Percentiles rank a stretch among this genome's conserved stretches.
phyloP scores from a whole-genome alignment of 2,888 invertebrate species.

The Tinea pellionella region DNA sequence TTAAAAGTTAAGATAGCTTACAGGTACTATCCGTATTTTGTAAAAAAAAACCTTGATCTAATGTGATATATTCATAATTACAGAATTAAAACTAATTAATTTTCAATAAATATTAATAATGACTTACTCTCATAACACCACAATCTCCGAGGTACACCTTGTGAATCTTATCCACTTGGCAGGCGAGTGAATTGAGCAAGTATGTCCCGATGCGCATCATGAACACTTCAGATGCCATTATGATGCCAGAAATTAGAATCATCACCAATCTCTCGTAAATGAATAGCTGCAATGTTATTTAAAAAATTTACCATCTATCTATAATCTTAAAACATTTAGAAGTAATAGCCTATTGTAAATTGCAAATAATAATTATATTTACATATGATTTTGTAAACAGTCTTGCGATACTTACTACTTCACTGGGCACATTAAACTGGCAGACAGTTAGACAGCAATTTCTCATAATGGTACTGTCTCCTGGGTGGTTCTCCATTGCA shows the following conservation, averaged over 20 bases:
- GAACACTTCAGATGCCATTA: conserved; percentile 87
- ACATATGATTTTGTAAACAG: neutral
- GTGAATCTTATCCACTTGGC: conserved; percentile 94
- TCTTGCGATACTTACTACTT: conserved; percentile 76
- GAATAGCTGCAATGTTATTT: conserved; percentile 74
- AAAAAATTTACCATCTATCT: neutral
- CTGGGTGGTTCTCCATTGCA: conserved; percentile 87
- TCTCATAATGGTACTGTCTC: conserved; percentile 94
- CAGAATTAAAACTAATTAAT: too few species aligned
- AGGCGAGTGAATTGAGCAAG: conserved; percentile 93
- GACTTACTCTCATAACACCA: conserved; percentile 85
- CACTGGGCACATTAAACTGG: conserved; percentile 94
- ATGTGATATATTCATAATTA: too few species aligned
- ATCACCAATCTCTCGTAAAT: conserved; percentile 89
- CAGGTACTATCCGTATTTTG: too few species aligned
- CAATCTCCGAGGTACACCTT: conserved; percentile 91
- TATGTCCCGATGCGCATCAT: conserved; percentile 96
- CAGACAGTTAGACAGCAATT: conserved; percentile 96
- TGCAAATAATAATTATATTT: neutral
- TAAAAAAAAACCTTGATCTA: too few species aligned
- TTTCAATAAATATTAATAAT: too few species aligned
- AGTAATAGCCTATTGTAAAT: too few species aligned
- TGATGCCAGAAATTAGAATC: conserved; percentile 84
- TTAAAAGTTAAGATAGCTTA: too few species aligned
- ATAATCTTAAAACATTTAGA: neutral